A percentile compares a stretch with the other conserved stretches of the same genome.
Evolutionary conservation across 2,888 invertebrate genomes (phyloP).

Genomic region (Chouioia cunea): DNA sequence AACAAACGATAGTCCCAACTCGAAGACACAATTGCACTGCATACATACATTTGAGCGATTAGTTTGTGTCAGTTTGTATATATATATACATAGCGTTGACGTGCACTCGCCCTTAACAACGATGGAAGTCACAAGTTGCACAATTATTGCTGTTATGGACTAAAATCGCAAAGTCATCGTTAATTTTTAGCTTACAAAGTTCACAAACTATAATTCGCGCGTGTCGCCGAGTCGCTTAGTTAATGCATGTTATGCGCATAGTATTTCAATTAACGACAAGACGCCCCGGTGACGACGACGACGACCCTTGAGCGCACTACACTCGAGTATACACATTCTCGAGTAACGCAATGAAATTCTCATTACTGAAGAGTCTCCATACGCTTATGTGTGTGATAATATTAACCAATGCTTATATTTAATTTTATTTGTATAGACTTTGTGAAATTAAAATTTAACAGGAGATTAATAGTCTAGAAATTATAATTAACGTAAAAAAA

Average conservation of each 20-base stretch:
- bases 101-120: too few relatives aligned
- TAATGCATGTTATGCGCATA: conserved; percentile 40
- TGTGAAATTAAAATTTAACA: not conserved
- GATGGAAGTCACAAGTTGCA: too few relatives aligned
- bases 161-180: too few relatives aligned
- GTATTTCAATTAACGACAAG: conserved; percentile 44
- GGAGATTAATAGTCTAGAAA: conserved; percentile 1
- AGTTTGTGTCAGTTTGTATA: too few relatives aligned
- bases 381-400: not conserved
- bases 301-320: conserved; percentile 21
- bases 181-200: too few relatives aligned
- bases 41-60: too few relatives aligned
- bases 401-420: conserved; percentile 14
- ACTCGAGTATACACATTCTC: conserved; percentile 22
- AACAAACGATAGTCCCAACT: too few relatives aligned
- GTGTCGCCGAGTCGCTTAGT: not conserved
- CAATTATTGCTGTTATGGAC: too few relatives aligned
- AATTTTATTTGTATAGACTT: conserved; percentile 32
- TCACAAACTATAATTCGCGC: too few relatives aligned
- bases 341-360: conserved; percentile 40
- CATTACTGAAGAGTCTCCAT: conserved; percentile 27
- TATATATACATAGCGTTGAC: too few relatives aligned
- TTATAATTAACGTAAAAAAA: not conserved
- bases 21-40: too few relatives aligned
- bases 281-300: not conserved